Evolutionary conservation across 1,140 invertebrate species (phyloP).

Genomic region (Lysiphlebus fabarum): DNA sequence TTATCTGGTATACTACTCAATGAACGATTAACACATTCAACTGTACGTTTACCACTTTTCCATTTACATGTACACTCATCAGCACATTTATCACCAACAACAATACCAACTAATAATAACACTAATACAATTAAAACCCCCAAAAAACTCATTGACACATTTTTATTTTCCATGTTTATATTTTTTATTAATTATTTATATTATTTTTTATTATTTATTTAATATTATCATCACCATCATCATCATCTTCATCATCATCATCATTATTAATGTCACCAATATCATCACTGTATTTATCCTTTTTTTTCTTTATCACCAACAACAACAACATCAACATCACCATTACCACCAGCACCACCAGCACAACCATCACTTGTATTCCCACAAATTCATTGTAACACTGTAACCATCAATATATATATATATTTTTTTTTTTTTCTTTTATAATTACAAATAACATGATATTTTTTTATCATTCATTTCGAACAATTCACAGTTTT

Average conservation of each 20-base stretch:
- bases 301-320: too few species aligned
- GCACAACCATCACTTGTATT: too few species aligned
- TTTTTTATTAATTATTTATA: neutral
- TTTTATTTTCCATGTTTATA: neutral
- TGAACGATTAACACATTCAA: constrained; percentile 79
- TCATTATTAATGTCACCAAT: neutral
- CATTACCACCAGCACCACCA: too few species aligned
- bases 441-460: too few species aligned
- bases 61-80: constrained; percentile 84
- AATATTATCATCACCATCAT: too few species aligned
- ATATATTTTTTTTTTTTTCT: too few species aligned
- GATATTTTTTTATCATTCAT: too few species aligned
- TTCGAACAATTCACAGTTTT: too few species aligned
- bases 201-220: neutral
- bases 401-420: too few species aligned
- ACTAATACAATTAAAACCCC: neutral
- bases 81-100: constrained; percentile 59
- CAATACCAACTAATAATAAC: constrained; percentile 6
- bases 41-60: constrained; percentile 88
- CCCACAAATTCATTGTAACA: too few species aligned
- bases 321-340: too few species aligned
- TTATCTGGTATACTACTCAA: constrained; percentile 78
- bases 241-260: too few species aligned
- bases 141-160: neutral
- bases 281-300: neutral